These are phyloP conservation scores for Parasteatoda lunata DNA, from an alignment of 2,888 invertebrate species.

Conservation along the genomic window DNA sequence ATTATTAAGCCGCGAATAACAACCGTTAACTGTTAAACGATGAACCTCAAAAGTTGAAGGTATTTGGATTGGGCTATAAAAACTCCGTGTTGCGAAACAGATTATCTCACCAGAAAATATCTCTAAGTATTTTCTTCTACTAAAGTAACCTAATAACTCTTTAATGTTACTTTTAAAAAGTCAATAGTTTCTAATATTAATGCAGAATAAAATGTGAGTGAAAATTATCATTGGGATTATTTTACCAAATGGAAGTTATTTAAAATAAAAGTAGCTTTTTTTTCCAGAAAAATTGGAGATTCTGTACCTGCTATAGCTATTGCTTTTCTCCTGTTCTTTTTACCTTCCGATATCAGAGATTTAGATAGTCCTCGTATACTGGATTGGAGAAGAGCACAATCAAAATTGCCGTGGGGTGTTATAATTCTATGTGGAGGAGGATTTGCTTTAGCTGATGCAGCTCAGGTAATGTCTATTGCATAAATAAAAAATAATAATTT, in stretches of 20 bases:
- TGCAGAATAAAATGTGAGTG: background rate
- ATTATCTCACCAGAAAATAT: too few species aligned
- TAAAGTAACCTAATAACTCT: too few species aligned
- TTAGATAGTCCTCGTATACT: conserved; percentile 81
- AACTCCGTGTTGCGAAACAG: too few species aligned
- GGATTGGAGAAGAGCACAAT: conserved; percentile 88
- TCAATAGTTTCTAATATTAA: too few species aligned
- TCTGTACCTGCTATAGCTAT: conserved; percentile 55
- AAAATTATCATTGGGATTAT: background rate
- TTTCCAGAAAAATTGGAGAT: conserved; percentile 44
- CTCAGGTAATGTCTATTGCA: conserved; percentile 76
- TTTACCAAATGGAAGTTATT: background rate
- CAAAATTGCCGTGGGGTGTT: conserved; percentile 92
- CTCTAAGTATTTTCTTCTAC: too few species aligned
- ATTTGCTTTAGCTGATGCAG: conserved; percentile 91
- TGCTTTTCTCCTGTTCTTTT: conserved; percentile 48
- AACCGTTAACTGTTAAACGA: too few species aligned
- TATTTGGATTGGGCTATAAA: too few species aligned
- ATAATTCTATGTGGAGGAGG: conserved; percentile 91
- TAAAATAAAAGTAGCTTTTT: background rate
- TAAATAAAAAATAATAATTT: too few species aligned
- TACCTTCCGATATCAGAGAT: conserved; percentile 73
- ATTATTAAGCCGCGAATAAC: too few species aligned
- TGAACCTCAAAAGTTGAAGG: too few species aligned
- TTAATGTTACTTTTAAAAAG: too few species aligned